A percentile compares a stretch with the other conserved stretches of the same genome.
Evolutionary conservation across 2,888 invertebrate genomes (phyloP).

Genomic region (Megastigmus dorsalis): DNA sequence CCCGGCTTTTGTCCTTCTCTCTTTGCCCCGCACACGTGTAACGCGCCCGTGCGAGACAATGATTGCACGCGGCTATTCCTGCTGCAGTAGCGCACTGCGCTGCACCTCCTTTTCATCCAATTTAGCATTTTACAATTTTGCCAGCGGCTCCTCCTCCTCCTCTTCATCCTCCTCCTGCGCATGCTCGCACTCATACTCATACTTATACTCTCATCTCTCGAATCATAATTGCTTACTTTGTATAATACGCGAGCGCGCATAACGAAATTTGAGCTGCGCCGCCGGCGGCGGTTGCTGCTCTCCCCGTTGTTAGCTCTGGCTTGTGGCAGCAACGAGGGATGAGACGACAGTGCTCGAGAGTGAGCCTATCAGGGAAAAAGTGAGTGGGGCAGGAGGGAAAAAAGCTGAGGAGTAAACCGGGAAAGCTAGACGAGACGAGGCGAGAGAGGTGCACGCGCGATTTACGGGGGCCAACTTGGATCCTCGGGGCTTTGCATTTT

Average conservation of each 20-base stretch:
- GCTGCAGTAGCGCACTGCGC: not conserved
- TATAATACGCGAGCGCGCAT: slow-evolving; percentile 25
- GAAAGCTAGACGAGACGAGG: not conserved
- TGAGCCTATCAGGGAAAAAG: not conserved
- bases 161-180: slow-evolving; percentile 53
- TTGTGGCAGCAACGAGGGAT: no score
- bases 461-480: not conserved
- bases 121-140: slow-evolving; percentile 11
- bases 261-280: slow-evolving; percentile 12
- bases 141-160: not conserved
- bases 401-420: not conserved
- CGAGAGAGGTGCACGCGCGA: not conserved
- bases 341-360: not conserved
- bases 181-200: no score
- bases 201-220: slow-evolving; percentile 44
- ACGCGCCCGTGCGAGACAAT: no score
- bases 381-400: not conserved
- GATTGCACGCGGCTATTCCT: not conserved
- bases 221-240: slow-evolving; percentile 36
- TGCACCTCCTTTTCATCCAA: not conserved
- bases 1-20: not conserved
- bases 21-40: no score
- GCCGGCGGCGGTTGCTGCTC: no score
- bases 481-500: not conserved
- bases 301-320: no score